A percentile compares a stretch with the other conserved stretches of the same genome.
Evolutionary conservation across 2,113 vertebrate genomes (phyloP).

Genomic region (Colius striatus): DNA sequence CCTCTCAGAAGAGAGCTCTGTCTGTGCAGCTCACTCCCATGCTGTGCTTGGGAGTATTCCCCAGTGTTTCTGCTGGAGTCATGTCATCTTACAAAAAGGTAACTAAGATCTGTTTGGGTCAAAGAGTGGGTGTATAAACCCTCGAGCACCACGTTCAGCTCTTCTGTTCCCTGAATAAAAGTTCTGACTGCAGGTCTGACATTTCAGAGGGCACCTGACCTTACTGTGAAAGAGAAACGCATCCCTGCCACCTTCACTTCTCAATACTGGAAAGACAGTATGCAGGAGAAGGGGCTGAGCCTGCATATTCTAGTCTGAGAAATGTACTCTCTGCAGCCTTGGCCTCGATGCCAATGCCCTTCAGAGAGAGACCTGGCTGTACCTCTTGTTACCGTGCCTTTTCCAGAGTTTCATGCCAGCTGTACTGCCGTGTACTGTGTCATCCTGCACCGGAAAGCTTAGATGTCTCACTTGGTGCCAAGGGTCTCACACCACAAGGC

Average conservation of each 20-base stretch:
- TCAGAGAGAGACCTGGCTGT: neutral
- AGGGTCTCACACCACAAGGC: neutral
- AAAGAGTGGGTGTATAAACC: neutral
- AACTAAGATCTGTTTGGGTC: neutral
- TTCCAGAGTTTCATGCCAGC: neutral
- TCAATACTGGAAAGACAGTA: neutral
- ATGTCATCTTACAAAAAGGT: neutral
- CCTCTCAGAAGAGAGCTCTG: neutral
- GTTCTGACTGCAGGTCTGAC: neutral
- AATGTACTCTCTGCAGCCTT: neutral
- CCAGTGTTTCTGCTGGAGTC: neutral
- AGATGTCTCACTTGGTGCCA: neutral
- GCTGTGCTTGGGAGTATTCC: neutral
- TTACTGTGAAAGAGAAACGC: neutral
- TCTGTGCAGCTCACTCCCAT: neutral
- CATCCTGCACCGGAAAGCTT: fast-evolving
- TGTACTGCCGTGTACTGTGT: fast-evolving
- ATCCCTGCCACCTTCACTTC: neutral
- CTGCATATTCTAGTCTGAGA: neutral
- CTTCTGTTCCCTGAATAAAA: neutral
- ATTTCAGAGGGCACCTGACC: neutral
- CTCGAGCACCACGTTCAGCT: neutral
- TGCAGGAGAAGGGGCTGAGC: neutral
- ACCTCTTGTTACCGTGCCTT: neutral
- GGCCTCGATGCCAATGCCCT: neutral